Conservation (phyloP, 2,888 invertebrate species). For the Noctua janthe region DNA sequence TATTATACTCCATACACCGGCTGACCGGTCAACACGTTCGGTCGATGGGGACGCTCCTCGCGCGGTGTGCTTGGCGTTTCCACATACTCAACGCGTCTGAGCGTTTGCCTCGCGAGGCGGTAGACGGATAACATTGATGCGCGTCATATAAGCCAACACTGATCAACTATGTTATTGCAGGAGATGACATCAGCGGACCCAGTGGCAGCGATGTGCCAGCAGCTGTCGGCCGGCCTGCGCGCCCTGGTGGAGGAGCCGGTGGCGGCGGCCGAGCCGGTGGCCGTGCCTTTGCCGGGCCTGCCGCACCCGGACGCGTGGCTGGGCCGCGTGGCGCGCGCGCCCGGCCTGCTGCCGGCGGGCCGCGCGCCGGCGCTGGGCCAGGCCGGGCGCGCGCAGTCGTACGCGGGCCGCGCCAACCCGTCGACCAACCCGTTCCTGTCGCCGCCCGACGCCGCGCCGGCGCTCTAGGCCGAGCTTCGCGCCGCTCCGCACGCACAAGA, state of each 20-base stretch:
- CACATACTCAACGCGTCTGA: neutral
- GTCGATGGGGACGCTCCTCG: neutral
- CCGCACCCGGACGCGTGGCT: conserved; percentile 96
- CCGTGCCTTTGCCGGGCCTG: conserved; percentile 80
- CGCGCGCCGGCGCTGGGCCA: conserved; percentile 88
- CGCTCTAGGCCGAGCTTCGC: conserved; percentile 55
- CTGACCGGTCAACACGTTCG: neutral
- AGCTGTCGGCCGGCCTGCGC: conserved; percentile 94
- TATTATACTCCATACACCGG: neutral
- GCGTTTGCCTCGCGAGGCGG: neutral
- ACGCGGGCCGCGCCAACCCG: conserved; percentile 74
- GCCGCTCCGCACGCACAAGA: conserved; percentile 44
- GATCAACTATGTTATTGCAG: conserved; percentile 11
- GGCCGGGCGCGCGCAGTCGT: conserved; percentile 74
- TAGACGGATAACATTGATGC: neutral
- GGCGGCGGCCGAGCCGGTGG: conserved; percentile 76
- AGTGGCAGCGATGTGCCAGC: conserved; percentile 95
- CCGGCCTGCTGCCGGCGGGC: conserved; percentile 81
- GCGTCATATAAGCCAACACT: neutral
- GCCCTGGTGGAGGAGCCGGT: conserved; percentile 91
- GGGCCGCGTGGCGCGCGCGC: conserved; percentile 92
- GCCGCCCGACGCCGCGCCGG: conserved; percentile 57
- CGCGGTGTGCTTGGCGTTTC: neutral
- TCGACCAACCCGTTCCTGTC: conserved; percentile 73
- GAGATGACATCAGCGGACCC: conserved; percentile 80